Percentiles rank a stretch among this genome's conserved stretches.
These are phyloP conservation scores for Leptinotarsa lineolata DNA, from an alignment of 1,140 invertebrate genomes.

Conservation along the genomic window DNA sequence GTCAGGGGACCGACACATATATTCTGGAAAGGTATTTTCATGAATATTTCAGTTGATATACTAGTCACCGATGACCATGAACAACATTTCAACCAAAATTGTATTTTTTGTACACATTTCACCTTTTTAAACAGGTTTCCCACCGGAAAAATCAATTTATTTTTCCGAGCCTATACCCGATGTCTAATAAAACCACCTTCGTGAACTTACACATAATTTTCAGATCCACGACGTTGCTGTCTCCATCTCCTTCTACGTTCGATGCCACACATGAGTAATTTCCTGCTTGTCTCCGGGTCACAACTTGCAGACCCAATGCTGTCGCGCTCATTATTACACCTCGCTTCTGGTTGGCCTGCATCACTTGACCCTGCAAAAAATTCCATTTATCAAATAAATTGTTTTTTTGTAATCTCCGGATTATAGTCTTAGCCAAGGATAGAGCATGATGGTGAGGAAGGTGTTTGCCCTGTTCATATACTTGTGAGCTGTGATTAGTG, in stretches of 20 bases:
- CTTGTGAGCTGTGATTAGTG: no score
- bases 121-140: no score
- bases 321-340: conserved; percentile 84
- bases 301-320: conserved; percentile 77
- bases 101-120: no score
- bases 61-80: no score
- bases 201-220: conserved; percentile 87
- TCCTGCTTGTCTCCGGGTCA: conserved; percentile 78
- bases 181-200: conserved; percentile 17
- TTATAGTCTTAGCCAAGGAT: no score
- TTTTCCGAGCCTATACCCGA: background rate
- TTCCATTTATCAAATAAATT: conserved; percentile 28
- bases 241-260: conserved; percentile 86
- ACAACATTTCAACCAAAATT: no score
- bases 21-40: no score
- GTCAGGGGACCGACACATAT: no score
- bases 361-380: conserved; percentile 70
- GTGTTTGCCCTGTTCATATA: no score
- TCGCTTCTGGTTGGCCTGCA: conserved; percentile 78
- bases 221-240: conserved; percentile 77
- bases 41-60: no score
- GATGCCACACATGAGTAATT: conserved; percentile 85
- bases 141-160: background rate
- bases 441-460: no score
- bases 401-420: background rate